These are phyloP conservation scores for Pantherophis guttatus DNA, from an alignment of 2,113 vertebrate genomes.

Conservation along the genomic window DNA sequence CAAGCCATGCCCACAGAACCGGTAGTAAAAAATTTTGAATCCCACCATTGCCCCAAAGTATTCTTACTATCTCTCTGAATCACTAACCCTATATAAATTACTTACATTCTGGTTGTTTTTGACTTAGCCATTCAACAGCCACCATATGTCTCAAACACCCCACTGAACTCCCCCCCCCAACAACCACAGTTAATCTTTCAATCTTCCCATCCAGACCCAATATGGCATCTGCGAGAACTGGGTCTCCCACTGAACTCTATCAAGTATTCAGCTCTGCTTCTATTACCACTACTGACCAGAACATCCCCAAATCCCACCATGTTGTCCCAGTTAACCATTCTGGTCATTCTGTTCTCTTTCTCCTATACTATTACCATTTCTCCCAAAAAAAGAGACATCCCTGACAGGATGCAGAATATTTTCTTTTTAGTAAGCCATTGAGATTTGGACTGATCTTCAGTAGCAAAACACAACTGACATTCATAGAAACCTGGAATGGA, in stretches of 20 bases:
- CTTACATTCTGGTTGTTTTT: not conserved
- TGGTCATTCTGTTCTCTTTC: not conserved
- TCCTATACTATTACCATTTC: not conserved
- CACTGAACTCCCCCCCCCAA: not conserved
- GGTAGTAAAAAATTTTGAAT: too few species aligned
- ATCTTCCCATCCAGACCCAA: not conserved
- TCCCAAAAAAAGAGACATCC: not conserved
- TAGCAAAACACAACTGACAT: not conserved
- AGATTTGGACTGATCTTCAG: not conserved
- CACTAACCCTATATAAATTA: not conserved
- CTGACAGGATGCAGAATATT: not conserved
- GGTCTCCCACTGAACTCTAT: not conserved
- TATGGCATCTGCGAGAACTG: not conserved
- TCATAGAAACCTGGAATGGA: not conserved
- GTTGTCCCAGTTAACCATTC: not conserved
- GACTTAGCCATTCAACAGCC: not conserved
- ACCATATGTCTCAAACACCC: not conserved
- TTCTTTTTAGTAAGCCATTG: not conserved
- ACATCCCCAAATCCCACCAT: not conserved
- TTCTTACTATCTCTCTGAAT: not conserved
- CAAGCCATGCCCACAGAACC: too few species aligned
- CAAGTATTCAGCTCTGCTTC: not conserved
- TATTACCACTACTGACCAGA: not conserved
- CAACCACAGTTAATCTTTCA: not conserved
- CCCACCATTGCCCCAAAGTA: not conserved